phyloP scores from a whole-genome alignment of 2,797 vertebrate genomes.

The Meda fulgida region DNA sequence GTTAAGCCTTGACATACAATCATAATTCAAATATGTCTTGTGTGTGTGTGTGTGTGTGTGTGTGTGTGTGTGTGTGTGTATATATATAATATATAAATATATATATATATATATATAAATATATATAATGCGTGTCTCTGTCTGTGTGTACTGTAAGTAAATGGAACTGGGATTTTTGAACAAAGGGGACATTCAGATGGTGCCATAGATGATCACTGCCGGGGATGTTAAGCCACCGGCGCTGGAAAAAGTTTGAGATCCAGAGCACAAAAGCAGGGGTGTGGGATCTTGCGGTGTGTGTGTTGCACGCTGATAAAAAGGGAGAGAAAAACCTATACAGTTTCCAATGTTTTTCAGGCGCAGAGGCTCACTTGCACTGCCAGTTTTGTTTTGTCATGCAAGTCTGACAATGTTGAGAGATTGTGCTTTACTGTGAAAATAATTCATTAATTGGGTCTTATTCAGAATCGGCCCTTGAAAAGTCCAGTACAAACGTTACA shows the following conservation, averaged over 20 bases:
- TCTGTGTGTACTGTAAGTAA: conserved; percentile 47
- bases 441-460: neutral
- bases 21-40: conserved; percentile 55
- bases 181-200: conserved; percentile 65
- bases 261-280: conserved; percentile 13
- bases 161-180: conserved; percentile 58
- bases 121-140: conserved; percentile 33
- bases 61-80: conserved; percentile 39
- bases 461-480: neutral
- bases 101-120: no score
- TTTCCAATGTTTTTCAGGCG: conserved; percentile 7
- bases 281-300: conserved; percentile 12
- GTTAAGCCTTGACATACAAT: conserved; percentile 57
- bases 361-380: neutral
- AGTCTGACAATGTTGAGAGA: neutral
- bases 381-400: conserved; percentile 9
- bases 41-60: conserved; percentile 44
- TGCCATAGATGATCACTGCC: conserved; percentile 58
- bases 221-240: conserved; percentile 58
- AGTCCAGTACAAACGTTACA: no score
- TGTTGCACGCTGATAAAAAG: conserved; percentile 34
- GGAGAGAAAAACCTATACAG: conserved; percentile 4
- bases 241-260: conserved; percentile 56
- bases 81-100: neutral
- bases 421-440: neutral